Conservation (phyloP, 2,797 vertebrate species). For the Meda fulgida region DNA sequence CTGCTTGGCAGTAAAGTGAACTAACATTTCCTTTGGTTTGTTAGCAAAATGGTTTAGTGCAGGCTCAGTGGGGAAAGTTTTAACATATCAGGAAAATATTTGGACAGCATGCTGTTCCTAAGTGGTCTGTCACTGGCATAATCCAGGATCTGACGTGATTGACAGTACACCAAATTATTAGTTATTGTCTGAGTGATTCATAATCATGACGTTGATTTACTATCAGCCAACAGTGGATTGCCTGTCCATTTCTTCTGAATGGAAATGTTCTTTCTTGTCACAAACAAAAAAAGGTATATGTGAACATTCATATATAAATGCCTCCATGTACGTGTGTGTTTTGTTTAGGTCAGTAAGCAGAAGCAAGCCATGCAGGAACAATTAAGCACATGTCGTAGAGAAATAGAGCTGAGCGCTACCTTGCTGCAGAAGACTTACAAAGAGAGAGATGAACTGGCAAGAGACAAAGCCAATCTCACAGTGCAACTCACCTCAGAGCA, state of each 20-base stretch:
- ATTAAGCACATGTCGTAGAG: slow-evolving; percentile 72
- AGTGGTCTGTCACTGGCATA: slow-evolving; percentile 40
- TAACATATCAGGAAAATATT: slow-evolving; percentile 58
- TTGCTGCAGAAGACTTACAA: slow-evolving; percentile 68
- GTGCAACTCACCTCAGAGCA: slow-evolving; percentile 78
- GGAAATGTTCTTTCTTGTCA: background rate
- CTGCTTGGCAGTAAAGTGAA: slow-evolving; percentile 24
- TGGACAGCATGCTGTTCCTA: slow-evolving; percentile 53
- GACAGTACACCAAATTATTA: slow-evolving; percentile 34
- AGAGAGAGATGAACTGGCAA: slow-evolving; percentile 78
- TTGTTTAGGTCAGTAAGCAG: slow-evolving; percentile 72
- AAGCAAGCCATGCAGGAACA: slow-evolving; percentile 77
- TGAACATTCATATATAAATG: background rate
- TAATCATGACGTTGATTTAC: slow-evolving; percentile 25
- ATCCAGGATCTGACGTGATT: slow-evolving; percentile 44
- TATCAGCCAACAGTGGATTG: slow-evolving; percentile 4
- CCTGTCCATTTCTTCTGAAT: background rate
- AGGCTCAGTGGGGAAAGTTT: slow-evolving; percentile 52
- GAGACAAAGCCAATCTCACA: slow-evolving; percentile 76
- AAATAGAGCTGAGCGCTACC: slow-evolving; percentile 72
- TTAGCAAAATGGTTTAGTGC: slow-evolving; percentile 47
- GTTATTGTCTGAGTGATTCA: slow-evolving; percentile 40
- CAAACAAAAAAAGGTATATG: slow-evolving; percentile 1
- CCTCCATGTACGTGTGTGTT: slow-evolving; percentile 1
- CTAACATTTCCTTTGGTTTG: slow-evolving; percentile 48